These are phyloP conservation scores for Oscheius onirici DNA, from an alignment of 2,888 invertebrate species.

Conservation along the genomic window DNA sequence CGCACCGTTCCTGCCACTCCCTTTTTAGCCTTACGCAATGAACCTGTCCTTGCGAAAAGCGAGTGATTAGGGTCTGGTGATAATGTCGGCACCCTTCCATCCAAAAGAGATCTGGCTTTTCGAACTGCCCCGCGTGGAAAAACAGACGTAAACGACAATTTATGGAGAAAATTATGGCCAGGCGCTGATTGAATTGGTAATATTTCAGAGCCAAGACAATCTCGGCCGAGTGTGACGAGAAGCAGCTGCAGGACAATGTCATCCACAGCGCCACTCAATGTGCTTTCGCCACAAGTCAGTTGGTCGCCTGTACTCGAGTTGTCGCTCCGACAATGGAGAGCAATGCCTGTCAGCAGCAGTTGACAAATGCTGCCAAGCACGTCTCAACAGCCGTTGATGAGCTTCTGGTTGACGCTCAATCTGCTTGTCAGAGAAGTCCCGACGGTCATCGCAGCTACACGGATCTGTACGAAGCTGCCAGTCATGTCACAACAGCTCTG, in stretches of 20 bases:
- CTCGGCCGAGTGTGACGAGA: conserved; percentile 85
- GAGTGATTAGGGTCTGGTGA: too few species aligned
- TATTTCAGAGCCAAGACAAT: conserved; percentile 89
- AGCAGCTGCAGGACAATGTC: conserved; percentile 77
- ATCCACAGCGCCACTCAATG: conserved; percentile 96
- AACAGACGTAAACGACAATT: too few species aligned
- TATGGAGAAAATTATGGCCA: neutral
- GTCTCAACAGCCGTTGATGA: conserved; percentile 91
- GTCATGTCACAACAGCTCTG: conserved; percentile 83
- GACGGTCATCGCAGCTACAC: conserved; percentile 75
- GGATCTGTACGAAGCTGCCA: conserved; percentile 83
- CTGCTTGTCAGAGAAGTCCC: conserved; percentile 48
- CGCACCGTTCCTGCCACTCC: too few species aligned
- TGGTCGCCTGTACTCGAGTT: conserved; percentile 79
- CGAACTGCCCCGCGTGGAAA: too few species aligned
- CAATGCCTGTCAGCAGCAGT: conserved; percentile 82
- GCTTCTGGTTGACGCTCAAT: conserved; percentile 79
- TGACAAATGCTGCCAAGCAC: conserved; percentile 85
- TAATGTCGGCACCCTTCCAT: too few species aligned
- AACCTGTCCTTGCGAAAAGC: too few species aligned
- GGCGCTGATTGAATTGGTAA: neutral
- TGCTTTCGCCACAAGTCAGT: conserved; percentile 93
- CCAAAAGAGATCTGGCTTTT: too few species aligned
- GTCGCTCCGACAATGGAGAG: conserved; percentile 77
- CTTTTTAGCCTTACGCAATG: too few species aligned